These are phyloP conservation scores for Calosoma granatense DNA, from an alignment of 1,140 invertebrate species.

Conservation along the genomic window DNA sequence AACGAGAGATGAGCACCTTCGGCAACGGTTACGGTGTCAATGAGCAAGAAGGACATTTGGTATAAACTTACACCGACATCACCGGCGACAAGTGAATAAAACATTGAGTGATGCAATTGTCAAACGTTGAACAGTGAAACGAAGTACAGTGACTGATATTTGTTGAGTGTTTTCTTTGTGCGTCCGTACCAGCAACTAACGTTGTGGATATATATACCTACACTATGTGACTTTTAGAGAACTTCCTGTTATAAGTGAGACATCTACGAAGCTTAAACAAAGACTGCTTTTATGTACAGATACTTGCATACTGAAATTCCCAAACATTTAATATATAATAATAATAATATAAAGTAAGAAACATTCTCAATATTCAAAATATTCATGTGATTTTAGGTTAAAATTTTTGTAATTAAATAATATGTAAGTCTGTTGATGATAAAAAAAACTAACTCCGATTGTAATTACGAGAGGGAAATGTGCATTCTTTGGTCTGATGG, in stretches of 20 bases:
- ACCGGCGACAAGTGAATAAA: conserved; percentile 23
- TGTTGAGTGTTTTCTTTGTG: no score
- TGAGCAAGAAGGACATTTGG: conserved; percentile 35
- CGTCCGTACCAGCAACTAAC: no score
- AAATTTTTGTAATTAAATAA: conserved; percentile 1
- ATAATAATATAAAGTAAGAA: background rate
- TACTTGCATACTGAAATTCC: background rate
- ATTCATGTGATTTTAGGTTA: conserved; percentile 8
- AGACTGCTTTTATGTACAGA: background rate
- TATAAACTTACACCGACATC: conserved; percentile 31
- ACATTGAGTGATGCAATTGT: background rate
- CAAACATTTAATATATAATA: no score
- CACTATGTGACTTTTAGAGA: no score
- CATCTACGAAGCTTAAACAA: background rate
- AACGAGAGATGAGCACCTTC: conserved; percentile 32
- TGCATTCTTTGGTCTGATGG: no score
- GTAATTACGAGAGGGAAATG: no score
- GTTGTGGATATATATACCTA: no score
- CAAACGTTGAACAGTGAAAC: no score
- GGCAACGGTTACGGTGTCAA: conserved; percentile 33
- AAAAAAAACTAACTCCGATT: no score
- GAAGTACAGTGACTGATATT: no score
- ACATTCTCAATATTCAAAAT: background rate
- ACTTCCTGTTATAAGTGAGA: no score
- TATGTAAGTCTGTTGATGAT: background rate